These are phyloP conservation scores for Corythoichthys haematopterus DNA, from an alignment of 2,113 vertebrate species.

Conservation along the genomic window DNA sequence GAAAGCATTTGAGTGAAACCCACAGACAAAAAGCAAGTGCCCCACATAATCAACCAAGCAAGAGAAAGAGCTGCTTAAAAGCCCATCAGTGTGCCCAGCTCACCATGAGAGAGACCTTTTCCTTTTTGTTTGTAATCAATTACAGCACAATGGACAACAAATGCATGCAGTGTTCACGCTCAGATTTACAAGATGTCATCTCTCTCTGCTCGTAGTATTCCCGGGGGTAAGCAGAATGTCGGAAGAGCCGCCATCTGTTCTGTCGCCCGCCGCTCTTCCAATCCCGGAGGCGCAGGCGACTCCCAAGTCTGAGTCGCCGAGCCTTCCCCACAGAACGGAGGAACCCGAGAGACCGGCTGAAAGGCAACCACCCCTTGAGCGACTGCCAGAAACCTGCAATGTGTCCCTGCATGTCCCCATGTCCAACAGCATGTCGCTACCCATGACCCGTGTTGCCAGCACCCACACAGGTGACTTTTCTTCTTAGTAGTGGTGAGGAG, in stretches of 20 bases:
- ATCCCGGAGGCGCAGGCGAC: conserved; percentile 35
- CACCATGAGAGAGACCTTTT: neutral
- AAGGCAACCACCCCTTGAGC: conserved; percentile 45
- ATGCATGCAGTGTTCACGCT: neutral
- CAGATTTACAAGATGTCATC: neutral
- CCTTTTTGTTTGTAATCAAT: neutral
- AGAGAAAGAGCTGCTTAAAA: neutral
- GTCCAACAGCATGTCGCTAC: conserved; percentile 57
- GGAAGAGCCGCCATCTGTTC: conserved; percentile 46
- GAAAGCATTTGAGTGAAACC: neutral
- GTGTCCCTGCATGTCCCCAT: conserved; percentile 47
- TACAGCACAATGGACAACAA: neutral
- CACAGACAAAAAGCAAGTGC: neutral
- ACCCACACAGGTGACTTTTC: conserved; percentile 50
- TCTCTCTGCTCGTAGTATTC: neutral
- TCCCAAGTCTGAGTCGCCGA: conserved; percentile 37
- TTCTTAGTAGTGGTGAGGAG: neutral
- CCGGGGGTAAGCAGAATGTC: conserved; percentile 44
- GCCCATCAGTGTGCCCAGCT: neutral
- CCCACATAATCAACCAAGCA: neutral
- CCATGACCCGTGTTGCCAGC: conserved; percentile 51
- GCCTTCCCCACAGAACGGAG: conserved; percentile 49
- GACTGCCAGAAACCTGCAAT: conserved; percentile 57
- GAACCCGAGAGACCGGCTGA: conserved; percentile 52
- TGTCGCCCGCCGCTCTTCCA: conserved; percentile 29